A percentile compares a stretch with the other conserved stretches of the same genome.
These are phyloP conservation scores for Ptychochromis oligacanthus DNA, from an alignment of 2,113 vertebrate genomes.

Conservation along the genomic window DNA sequence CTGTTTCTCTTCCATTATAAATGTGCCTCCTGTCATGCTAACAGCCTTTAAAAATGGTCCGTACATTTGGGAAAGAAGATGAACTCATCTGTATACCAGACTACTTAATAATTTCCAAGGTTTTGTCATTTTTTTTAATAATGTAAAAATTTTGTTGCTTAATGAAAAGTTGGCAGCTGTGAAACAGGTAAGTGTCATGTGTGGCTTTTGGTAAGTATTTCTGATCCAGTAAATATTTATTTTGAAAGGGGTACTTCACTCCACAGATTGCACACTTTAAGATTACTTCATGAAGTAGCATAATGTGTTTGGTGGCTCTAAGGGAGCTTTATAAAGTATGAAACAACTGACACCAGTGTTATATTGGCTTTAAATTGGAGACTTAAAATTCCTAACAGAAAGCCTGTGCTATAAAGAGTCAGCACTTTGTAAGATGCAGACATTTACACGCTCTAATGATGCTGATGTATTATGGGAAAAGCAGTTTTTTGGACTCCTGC, in stretches of 20 bases:
- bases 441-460: not conserved
- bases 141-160: slow-evolving; percentile 41
- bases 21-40: slow-evolving; percentile 54
- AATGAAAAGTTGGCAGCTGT: slow-evolving; percentile 49
- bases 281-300: not conserved
- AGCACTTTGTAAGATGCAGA: not conserved
- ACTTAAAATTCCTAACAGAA: not conserved
- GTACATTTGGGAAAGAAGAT: slow-evolving; percentile 19
- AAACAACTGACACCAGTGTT: not conserved
- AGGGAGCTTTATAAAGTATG: not conserved
- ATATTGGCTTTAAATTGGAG: not conserved
- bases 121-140: slow-evolving; percentile 43
- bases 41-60: slow-evolving; percentile 35
- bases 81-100: slow-evolving; percentile 42
- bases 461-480: not conserved
- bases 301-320: not conserved
- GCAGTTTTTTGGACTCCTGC: too few relatives aligned
- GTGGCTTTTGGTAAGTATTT: slow-evolving; percentile 66
- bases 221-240: not conserved
- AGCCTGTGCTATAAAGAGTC: not conserved
- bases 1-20: slow-evolving; percentile 32
- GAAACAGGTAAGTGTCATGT: slow-evolving; percentile 72
- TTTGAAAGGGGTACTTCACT: slow-evolving; percentile 22
- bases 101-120: slow-evolving; percentile 30
- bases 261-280: slow-evolving; percentile 1